Evolutionary conservation across 1,140 invertebrate species (phyloP), one percentile per base, ranked within the genome.

Genomic region (Orius insidiosus): DNA sequence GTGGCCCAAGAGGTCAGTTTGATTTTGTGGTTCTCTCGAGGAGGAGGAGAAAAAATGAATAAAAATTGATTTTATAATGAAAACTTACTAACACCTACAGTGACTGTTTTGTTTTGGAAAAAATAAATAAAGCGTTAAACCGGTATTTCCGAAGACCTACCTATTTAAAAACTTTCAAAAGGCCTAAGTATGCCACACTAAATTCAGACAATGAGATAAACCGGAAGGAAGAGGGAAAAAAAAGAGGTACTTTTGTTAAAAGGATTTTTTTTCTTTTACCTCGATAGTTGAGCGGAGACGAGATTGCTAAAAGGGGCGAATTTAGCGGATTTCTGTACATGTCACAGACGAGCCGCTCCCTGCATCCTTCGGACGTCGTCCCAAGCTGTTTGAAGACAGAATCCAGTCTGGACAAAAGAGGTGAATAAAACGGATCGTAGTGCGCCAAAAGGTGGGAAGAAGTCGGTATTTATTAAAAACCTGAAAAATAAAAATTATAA

Each of bases 221-320:
- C 38, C 3, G 4, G 38, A 15, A 40, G 15, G 38, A 15, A 18
- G n/a, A n/a, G 6, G 15, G 5, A 11, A 7, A 10, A 5, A 40
- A 40, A 36, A 13, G 9, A 40, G 13, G 38, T 40, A 24, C 24
- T 15, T 36, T n/a, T 36, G 35, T n/a, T 36, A 36, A 36, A 36
- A 5, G n/a, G 9, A n/a, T n/a, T 15, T 36, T 15, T 11, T 36
- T 36, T n/a, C 9, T 3, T n/a, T 36, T 65, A 88, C 84, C 82
- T 84, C 69, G 81, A 85, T 9, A 88, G 63, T 60, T 86, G 79
- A 48, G 78, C 78, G 13, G 82, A 86, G 4, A 87, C 68, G 33
- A 85, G 67, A 63, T 86, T 87, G 58, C 83, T 86, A 59, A 85
- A 77, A 1, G 84, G 83, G 50, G 78, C 74, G 55, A 78, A 85